phyloP scores from a whole-genome alignment of 2,113 vertebrate genomes.

The Phalacrocorax pelagicus region DNA sequence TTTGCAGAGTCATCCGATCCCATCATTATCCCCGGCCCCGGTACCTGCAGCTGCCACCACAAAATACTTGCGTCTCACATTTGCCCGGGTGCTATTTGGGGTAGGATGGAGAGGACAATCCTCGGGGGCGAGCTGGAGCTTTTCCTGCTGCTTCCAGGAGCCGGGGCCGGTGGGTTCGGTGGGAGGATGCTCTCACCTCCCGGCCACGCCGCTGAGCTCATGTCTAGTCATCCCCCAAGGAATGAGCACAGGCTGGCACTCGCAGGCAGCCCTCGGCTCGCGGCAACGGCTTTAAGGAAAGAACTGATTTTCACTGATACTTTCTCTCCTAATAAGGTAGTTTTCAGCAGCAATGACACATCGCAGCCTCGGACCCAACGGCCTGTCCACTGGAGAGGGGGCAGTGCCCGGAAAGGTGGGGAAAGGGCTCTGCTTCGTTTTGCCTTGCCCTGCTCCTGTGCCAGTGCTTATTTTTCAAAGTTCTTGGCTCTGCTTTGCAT shows the following conservation, averaged over 20 bases:
- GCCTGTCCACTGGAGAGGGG: neutral
- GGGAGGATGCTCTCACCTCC: constrained; percentile 45
- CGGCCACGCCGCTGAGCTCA: constrained; percentile 39
- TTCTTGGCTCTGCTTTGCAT: neutral
- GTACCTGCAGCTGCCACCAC: neutral
- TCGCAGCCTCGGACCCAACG: neutral
- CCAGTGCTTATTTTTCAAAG: neutral
- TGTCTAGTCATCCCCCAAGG: constrained; percentile 36
- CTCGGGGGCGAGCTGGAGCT: neutral
- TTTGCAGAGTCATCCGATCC: constrained; percentile 50
- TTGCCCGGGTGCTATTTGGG: neutral
- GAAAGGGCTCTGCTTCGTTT: neutral
- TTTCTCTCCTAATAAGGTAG: constrained; percentile 67
- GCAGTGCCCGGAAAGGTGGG: constrained; percentile 11
- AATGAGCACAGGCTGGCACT: constrained; percentile 29
- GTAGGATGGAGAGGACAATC: neutral
- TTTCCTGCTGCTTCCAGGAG: neutral
- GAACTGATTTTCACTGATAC: constrained; percentile 44
- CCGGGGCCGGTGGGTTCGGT: neutral
- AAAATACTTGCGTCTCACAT: accelerated
- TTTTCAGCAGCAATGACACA: constrained; percentile 51
- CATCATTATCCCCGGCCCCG: neutral
- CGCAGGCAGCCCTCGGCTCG: neutral
- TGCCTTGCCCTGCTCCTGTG: neutral
- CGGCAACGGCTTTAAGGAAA: constrained; percentile 28